Conservation (phyloP, 92 coral and sea anemone genomes). For the Phenganax marumi region DNA sequence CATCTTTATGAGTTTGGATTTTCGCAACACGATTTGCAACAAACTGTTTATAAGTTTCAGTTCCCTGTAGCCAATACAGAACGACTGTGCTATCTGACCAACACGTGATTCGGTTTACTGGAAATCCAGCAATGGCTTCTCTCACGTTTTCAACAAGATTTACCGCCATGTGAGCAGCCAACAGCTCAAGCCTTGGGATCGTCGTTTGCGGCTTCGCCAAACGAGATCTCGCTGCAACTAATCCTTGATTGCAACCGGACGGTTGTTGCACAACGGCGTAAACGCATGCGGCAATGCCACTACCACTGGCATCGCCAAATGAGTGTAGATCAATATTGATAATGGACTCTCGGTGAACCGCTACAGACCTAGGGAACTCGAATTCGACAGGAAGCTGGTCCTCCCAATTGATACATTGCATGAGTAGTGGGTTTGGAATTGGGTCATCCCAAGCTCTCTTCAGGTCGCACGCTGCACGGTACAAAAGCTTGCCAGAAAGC, state of each 20-base stretch:
- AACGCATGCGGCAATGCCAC: constrained; percentile 30
- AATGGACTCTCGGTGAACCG: constrained; percentile 13
- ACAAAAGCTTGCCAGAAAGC: constrained; percentile 26
- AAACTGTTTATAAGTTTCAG: constrained; percentile 19
- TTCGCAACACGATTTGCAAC: constrained; percentile 25
- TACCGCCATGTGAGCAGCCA: constrained; percentile 33
- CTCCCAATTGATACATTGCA: constrained; percentile 17
- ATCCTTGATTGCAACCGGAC: constrained; percentile 15
- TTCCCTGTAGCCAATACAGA: constrained; percentile 30
- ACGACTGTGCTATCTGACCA: constrained; percentile 33
- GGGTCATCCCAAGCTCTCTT: background rate
- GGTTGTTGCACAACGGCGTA: constrained; percentile 34
- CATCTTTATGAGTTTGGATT: constrained; percentile 5
- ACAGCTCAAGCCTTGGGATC: constrained; percentile 21
- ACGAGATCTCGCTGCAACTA: constrained; percentile 26
- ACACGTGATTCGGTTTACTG: background rate
- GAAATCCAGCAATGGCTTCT: constrained; percentile 7
- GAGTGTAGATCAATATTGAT: constrained; percentile 5
- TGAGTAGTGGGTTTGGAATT: background rate
- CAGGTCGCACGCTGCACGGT: constrained; percentile 9
- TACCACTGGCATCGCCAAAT: constrained; percentile 29
- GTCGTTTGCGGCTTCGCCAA: constrained; percentile 23
- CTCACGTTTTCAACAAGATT: constrained; percentile 21
- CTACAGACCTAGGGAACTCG: constrained; percentile 12
- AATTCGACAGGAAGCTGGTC: background rate